These are phyloP conservation scores for Benthosema pterotum DNA, from an alignment of 2,797 vertebrate genomes.

Conservation along the genomic window DNA sequence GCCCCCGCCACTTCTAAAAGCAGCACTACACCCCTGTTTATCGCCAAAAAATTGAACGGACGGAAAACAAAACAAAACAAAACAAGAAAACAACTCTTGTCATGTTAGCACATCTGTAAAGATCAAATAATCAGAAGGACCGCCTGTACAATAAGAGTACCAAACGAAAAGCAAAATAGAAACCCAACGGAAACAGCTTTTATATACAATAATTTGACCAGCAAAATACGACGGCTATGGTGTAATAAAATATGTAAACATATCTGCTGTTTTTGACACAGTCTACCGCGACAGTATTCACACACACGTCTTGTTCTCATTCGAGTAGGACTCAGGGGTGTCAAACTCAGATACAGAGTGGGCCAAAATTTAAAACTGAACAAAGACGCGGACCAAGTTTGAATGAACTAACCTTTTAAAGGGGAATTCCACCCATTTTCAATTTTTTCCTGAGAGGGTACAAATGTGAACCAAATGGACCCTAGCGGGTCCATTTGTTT, in stretches of 20 bases:
- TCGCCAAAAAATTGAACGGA: too few species aligned
- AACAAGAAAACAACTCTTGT: constrained; percentile 38
- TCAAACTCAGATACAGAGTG: too few species aligned
- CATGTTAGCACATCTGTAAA: constrained; percentile 65
- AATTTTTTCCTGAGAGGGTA: too few species aligned
- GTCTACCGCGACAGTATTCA: constrained; percentile 74
- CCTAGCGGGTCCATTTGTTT: too few species aligned
- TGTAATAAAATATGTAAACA: constrained; percentile 83
- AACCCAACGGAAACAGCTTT: constrained; percentile 59
- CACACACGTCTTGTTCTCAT: constrained; percentile 64
- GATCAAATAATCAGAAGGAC: constrained; percentile 59
- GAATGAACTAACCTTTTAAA: too few species aligned
- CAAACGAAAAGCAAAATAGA: constrained; percentile 36
- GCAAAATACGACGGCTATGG: constrained; percentile 78
- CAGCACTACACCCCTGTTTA: too few species aligned
- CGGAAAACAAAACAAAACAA: constrained; percentile 17
- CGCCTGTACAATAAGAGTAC: constrained; percentile 63
- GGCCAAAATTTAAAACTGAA: too few species aligned
- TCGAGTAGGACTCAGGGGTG: constrained; percentile 50
- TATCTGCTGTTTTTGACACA: constrained; percentile 80
- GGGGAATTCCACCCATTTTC: too few species aligned
- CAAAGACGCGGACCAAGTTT: too few species aligned
- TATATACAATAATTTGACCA: constrained; percentile 76
- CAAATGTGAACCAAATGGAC: too few species aligned
- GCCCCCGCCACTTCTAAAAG: too few species aligned